phyloP scores from a whole-genome alignment of 2,797 vertebrate genomes.

The Heteromormyrus szaboi region DNA sequence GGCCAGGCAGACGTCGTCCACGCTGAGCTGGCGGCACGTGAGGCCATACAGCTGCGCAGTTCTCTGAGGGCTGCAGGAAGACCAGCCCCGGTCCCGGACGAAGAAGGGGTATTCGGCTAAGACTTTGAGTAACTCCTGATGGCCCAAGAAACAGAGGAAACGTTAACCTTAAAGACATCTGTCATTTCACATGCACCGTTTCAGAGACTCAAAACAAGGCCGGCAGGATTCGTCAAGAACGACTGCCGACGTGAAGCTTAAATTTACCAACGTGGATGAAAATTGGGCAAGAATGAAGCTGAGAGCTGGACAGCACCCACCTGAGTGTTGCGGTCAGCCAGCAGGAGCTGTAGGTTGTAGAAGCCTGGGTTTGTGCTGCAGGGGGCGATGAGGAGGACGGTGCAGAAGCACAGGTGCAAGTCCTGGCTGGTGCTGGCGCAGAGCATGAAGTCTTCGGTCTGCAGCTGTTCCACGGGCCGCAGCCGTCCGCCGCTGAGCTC shows the following conservation, averaged over 20 bases:
- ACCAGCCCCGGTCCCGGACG: constrained; percentile 68
- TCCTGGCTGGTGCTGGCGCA: constrained; percentile 66
- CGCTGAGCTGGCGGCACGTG: constrained; percentile 61
- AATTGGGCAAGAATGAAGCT: not conserved
- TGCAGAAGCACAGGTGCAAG: constrained; percentile 72
- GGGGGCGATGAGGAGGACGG: constrained; percentile 59
- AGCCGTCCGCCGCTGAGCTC: constrained; percentile 63
- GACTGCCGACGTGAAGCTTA: not conserved
- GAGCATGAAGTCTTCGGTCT: constrained; percentile 66
- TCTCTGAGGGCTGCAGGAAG: constrained; percentile 68
- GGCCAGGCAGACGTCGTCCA: constrained; percentile 66
- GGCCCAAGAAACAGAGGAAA: not conserved
- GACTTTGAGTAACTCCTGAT: constrained; percentile 71
- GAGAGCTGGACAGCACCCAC: constrained; percentile 36
- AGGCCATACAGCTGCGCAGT: constrained; percentile 65
- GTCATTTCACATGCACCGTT: not conserved
- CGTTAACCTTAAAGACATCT: not conserved
- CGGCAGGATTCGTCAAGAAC: not conserved
- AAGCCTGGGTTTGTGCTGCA: constrained; percentile 58
- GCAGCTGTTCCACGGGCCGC: constrained; percentile 68
- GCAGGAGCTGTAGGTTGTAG: constrained; percentile 69
- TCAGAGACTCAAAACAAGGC: not conserved
- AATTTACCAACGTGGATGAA: not conserved
- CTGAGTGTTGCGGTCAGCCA: constrained; percentile 73
- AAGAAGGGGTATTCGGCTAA: constrained; percentile 75